Evolutionary conservation across 2,888 invertebrate genomes (phyloP).

Genomic region (Acanthacorydalis orientalis): DNA sequence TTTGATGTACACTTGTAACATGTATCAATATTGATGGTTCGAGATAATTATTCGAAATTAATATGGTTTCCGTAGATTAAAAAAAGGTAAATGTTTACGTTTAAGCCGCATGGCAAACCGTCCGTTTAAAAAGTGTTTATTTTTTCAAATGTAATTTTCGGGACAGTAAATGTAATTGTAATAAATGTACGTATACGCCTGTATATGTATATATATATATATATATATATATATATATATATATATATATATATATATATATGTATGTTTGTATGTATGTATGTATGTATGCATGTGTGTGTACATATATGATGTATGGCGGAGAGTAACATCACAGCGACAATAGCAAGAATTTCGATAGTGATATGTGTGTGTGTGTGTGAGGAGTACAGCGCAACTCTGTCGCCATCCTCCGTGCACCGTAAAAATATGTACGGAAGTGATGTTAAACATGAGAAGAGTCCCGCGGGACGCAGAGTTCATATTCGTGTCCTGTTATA

Average conservation of each 20-base stretch:
- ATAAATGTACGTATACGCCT: not conserved
- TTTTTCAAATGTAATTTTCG: too few species aligned
- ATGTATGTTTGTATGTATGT: not conserved
- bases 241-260: conserved; percentile 1
- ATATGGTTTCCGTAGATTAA: not conserved
- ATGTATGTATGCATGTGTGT: not conserved
- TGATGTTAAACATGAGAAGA: conserved; percentile 10
- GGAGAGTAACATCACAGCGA: too few species aligned
- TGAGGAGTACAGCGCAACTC: too few species aligned
- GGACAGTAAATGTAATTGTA: too few species aligned
- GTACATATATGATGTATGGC: too few species aligned
- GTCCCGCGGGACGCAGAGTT: conserved; percentile 20
- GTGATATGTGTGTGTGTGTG: too few species aligned
- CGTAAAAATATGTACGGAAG: not conserved
- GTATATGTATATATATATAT: not conserved
- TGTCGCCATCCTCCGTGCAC: too few species aligned
- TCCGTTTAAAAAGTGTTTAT: not conserved
- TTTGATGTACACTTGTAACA: not conserved
- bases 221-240: not conserved
- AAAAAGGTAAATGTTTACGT: not conserved
- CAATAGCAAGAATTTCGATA: too few species aligned
- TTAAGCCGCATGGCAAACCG: not conserved
- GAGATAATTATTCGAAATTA: not conserved
- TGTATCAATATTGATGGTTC: not conserved
- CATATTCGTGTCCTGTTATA: conserved; percentile 24